Conservation (phyloP, 2,888 invertebrate genomes). For the Drosophila recens region DNA sequence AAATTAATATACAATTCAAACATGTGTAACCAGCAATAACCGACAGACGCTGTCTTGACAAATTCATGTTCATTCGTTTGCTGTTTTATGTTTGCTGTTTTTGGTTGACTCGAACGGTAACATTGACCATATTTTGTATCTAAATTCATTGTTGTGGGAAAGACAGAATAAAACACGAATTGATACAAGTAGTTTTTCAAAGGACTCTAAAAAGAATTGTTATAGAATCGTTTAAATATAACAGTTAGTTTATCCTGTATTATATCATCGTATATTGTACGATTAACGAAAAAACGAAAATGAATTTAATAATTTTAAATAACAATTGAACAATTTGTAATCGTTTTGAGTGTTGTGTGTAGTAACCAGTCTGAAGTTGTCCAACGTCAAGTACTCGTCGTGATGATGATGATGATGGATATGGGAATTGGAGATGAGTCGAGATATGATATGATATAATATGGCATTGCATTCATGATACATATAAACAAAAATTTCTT, state of each 20-base stretch:
- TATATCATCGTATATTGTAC: constrained; percentile 30
- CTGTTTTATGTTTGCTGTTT: constrained; percentile 46
- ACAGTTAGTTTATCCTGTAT: constrained; percentile 29
- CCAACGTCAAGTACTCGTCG: constrained; percentile 37
- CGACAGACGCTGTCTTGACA: constrained; percentile 4
- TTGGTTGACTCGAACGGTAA: constrained; percentile 17
- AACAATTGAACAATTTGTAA: constrained; percentile 20
- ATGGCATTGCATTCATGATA: constrained; percentile 34
- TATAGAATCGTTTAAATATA: constrained; percentile 30
- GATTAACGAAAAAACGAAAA: constrained; percentile 20
- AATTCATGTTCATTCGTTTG: constrained; percentile 28
- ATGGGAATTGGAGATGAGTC: constrained; percentile 6
- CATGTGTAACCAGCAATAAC: not conserved
- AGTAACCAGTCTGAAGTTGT: constrained; percentile 33
- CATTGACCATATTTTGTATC: constrained; percentile 24
- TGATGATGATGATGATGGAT: constrained; percentile 25
- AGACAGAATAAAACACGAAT: constrained; percentile 8
- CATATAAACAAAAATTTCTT: constrained; percentile 38
- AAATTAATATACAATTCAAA: not conserved
- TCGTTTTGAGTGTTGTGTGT: constrained; percentile 48
- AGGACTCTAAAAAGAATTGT: constrained; percentile 38
- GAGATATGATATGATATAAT: constrained; percentile 29
- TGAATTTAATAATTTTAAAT: constrained; percentile 50
- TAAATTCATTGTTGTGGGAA: constrained; percentile 35
- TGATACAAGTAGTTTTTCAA: constrained; percentile 5